These are phyloP conservation scores for Octonoba sinensis DNA, from an alignment of 2,888 invertebrate species.

Conservation along the genomic window DNA sequence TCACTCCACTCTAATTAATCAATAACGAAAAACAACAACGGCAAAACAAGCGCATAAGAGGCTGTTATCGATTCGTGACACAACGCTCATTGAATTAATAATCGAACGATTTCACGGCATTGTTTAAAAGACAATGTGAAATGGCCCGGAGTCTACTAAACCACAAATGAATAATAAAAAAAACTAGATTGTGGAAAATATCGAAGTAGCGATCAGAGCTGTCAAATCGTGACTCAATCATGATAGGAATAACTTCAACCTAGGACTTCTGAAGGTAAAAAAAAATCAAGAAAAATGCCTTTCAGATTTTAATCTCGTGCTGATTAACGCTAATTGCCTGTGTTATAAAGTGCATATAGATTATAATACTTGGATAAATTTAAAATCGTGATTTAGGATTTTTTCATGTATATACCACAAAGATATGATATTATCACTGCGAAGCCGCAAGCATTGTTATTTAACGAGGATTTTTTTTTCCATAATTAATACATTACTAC, in stretches of 20 bases:
- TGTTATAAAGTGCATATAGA: slow-evolving; percentile 39
- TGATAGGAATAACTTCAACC: neutral
- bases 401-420: slow-evolving; percentile 2
- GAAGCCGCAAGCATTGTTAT: too few relatives aligned
- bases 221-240: slow-evolving; percentile 51
- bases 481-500: too few relatives aligned
- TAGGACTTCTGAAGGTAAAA: slow-evolving; percentile 13
- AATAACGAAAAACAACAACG: slow-evolving; percentile 13
- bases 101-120: slow-evolving; percentile 47
- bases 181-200: slow-evolving; percentile 6
- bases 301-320: slow-evolving; percentile 34
- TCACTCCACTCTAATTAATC: slow-evolving; percentile 36
- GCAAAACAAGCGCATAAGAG: neutral
- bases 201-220: slow-evolving; percentile 21
- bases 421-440: too few relatives aligned
- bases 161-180: slow-evolving; percentile 12
- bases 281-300: slow-evolving; percentile 10
- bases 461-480: too few relatives aligned
- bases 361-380: slow-evolving; percentile 36
- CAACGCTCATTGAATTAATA: slow-evolving; percentile 46
- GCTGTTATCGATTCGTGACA: slow-evolving; percentile 29
- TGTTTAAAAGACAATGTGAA: slow-evolving; percentile 51
- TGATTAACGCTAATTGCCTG: slow-evolving; percentile 52
- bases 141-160: slow-evolving; percentile 1
- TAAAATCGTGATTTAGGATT: slow-evolving; percentile 38